Base-by-base conservation (phyloP, 2,888 invertebrate species). In the Troglohyphantes excavatus region DNA sequence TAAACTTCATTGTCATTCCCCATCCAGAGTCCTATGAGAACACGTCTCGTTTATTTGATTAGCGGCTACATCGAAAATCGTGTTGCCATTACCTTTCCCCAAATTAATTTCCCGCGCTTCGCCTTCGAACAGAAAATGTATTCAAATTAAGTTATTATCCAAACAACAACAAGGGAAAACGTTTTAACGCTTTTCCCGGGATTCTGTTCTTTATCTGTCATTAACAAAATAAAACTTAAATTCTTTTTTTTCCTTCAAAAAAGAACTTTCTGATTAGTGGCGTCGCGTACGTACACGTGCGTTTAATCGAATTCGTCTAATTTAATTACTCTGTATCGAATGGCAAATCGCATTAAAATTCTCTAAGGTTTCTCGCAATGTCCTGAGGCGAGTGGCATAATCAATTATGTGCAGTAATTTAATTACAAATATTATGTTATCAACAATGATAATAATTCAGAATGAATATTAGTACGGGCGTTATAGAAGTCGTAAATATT, bases 341-440 rank as follows among this genome's bases (percentile, higher is more conserved):
- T 39, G 13, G 23, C 33, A 65, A 78, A 65, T 78, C 39, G 43
- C 65, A 78, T 78, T 78, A 78, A 78, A 78, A 78, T 65, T 78
- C 78, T 65, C 78, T 23, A 27, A 23, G 29, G 65, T 9, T 19
- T 59, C 19, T 13, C 11, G 33, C n/a, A 33, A 7, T 9, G n/a
- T 27, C 68, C 19, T 2, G 19, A 68, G 78, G 59, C 29, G 23
- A 59, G 9, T 63, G 9, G n/a, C 61, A 43, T 65, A 78, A 78
- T 78, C 78, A 65, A 65, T 65, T 78, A 78, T 63, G 65, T 26
- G n/a, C 39, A 5, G 33, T 65, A 78, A 78, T 78, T 39, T 43
- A 63, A 65, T 78, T 78, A 53, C 19, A 27, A 59, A 5, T 29
- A 29, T 39, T 29, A 33, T 21, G 19, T 68, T 33, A 68, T 68